Conservation (phyloP, 2,888 invertebrate genomes). For the Harpalus rufipes region DNA sequence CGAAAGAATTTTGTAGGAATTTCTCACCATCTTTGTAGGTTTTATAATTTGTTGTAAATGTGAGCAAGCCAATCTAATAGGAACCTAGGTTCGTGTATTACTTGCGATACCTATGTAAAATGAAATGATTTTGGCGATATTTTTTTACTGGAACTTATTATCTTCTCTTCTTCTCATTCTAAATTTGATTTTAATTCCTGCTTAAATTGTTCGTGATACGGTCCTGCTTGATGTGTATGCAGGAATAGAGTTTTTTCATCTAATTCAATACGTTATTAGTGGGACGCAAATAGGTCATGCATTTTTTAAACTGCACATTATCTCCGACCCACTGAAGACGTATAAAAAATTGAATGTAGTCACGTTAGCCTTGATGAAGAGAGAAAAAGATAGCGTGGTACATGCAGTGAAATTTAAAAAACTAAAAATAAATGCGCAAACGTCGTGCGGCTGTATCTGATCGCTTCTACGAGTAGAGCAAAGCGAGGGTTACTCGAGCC, state of each 20-base stretch:
- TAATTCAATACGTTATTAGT: conserved; percentile 43
- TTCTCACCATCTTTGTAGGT: no score
- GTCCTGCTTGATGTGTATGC: conserved; percentile 3
- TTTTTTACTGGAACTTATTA: no score
- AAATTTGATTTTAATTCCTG: no score
- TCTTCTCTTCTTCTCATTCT: no score
- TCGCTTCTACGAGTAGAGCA: conserved; percentile 27
- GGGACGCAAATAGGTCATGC: conserved; percentile 49
- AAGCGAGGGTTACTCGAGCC: conserved; percentile 1
- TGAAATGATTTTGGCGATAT: no score
- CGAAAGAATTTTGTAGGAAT: no score
- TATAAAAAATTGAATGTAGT: conserved; percentile 62
- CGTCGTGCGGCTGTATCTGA: conserved; percentile 56
- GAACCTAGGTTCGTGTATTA: no score
- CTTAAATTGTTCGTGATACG: no score
- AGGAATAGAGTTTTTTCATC: conserved; percentile 1
- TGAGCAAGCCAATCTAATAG: no score
- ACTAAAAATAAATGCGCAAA: conserved; percentile 64
- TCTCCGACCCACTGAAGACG: conserved; percentile 47
- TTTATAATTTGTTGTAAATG: no score
- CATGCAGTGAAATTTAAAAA: conserved; percentile 59
- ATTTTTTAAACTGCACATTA: conserved; percentile 45
- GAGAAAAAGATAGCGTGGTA: conserved; percentile 41
- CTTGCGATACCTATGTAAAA: no score
- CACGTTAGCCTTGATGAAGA: conserved; percentile 57